These are phyloP conservation scores for Pterostichus madidus DNA, from an alignment of 2,888 invertebrate species.

Conservation along the genomic window DNA sequence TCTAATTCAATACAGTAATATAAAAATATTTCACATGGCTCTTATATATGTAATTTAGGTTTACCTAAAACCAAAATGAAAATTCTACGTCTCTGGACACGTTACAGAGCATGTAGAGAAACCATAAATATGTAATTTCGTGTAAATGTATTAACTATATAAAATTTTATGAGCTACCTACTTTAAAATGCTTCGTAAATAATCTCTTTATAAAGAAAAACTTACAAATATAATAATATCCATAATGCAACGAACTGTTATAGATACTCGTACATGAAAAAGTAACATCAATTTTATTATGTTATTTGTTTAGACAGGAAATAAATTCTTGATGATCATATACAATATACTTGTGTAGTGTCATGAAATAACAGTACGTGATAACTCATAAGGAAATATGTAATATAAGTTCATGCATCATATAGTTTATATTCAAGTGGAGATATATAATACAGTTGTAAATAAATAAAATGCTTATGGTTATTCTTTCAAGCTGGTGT, in stretches of 20 bases:
- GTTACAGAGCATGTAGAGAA: not conserved
- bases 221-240: not conserved
- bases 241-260: not conserved
- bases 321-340: not conserved
- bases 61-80: too few relatives aligned
- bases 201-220: too few relatives aligned
- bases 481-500: too few relatives aligned
- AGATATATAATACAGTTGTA: too few relatives aligned
- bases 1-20: too few relatives aligned
- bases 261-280: not conserved
- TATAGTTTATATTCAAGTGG: too few relatives aligned
- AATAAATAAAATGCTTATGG: too few relatives aligned
- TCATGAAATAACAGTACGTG: not conserved
- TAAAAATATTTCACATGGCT: too few relatives aligned
- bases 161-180: not conserved
- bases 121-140: not conserved
- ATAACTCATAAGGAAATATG: not conserved
- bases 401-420: conserved; percentile 8
- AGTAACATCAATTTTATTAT: not conserved
- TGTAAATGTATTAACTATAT: not conserved
- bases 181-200: too few relatives aligned
- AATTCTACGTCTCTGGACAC: not conserved
- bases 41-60: too few relatives aligned
- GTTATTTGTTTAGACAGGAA: conserved; percentile 1
- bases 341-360: too few relatives aligned